Conservation (phyloP, 2,797 vertebrate genomes). For the Bucorvus abyssinicus region DNA sequence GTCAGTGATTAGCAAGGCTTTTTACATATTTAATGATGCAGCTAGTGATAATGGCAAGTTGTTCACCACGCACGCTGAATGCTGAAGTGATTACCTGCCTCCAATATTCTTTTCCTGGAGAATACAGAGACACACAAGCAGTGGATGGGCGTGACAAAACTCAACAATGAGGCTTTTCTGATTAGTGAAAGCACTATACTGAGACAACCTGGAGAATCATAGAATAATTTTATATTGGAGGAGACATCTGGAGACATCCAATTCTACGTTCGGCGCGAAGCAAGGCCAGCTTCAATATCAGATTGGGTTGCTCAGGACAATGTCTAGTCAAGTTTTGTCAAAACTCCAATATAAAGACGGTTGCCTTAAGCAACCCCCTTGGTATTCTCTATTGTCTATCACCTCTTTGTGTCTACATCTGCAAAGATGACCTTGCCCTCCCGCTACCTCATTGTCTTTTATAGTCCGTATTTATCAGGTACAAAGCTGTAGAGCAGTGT, state of each 20-base stretch:
- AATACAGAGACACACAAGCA: background rate
- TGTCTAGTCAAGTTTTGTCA: background rate
- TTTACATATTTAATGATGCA: constrained; percentile 45
- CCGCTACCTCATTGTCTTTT: background rate
- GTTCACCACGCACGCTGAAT: background rate
- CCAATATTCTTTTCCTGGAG: background rate
- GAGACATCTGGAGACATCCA: background rate
- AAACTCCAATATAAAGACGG: background rate
- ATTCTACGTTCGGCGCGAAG: background rate
- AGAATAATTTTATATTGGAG: background rate
- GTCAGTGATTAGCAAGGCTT: constrained; percentile 50
- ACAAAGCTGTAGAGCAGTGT: background rate
- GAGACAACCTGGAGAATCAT: background rate
- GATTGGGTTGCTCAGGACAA: background rate
- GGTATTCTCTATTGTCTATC: background rate
- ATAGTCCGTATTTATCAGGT: background rate
- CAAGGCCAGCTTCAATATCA: background rate
- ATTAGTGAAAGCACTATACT: background rate
- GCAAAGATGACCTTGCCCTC: background rate
- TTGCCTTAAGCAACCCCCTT: background rate
- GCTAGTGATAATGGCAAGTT: background rate
- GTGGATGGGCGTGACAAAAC: background rate
- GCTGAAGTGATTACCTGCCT: constrained; percentile 35
- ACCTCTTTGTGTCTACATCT: background rate
- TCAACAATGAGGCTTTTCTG: background rate